Evolutionary conservation across 1,140 invertebrate genomes (phyloP).

Genomic region (Papilio machaon): DNA sequence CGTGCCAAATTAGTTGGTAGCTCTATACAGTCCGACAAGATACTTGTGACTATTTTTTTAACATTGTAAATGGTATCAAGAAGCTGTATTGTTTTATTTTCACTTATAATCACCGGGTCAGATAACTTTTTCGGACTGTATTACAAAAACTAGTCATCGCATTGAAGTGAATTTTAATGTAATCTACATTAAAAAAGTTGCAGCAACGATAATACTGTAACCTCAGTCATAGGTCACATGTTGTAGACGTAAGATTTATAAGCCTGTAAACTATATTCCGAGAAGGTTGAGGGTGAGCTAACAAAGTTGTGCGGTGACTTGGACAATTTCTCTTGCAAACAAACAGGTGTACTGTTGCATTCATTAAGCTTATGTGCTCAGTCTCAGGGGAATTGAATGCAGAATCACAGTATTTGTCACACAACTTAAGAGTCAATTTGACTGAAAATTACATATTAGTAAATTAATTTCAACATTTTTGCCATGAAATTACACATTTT

Average conservation of each 20-base stretch:
- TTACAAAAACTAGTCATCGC: background rate
- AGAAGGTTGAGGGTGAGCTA: background rate
- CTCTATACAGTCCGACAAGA: no score
- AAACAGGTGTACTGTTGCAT: background rate
- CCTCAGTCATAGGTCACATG: background rate
- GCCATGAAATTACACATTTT: no score
- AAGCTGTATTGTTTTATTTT: no score
- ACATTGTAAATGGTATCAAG: no score
- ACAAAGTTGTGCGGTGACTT: constrained; percentile 14
- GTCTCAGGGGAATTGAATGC: background rate
- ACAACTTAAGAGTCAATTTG: background rate
- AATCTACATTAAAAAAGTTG: background rate
- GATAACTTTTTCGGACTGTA: background rate
- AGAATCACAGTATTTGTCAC: background rate
- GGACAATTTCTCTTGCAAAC: background rate
- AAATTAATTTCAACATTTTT: no score
- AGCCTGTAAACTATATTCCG: constrained; percentile 1
- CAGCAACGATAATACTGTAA: background rate
- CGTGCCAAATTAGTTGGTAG: no score
- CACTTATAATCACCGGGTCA: no score
- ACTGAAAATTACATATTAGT: no score
- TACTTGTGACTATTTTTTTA: no score
- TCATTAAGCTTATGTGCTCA: background rate
- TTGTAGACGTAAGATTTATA: background rate
- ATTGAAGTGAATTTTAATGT: background rate